phyloP scores from a whole-genome alignment of 1,140 invertebrate species.

The Bombus affinis region DNA sequence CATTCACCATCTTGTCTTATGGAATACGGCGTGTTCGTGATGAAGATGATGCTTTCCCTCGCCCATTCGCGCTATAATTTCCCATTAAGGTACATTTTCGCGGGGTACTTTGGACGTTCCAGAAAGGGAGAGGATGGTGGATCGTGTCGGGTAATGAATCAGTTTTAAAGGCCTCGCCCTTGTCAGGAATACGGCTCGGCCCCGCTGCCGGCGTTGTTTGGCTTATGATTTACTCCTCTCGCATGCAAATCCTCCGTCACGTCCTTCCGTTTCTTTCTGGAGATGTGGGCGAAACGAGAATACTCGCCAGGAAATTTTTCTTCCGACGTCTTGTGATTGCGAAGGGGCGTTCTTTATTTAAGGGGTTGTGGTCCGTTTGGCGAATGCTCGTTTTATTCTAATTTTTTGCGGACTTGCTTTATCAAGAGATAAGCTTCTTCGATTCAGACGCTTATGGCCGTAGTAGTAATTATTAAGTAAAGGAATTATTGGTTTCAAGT shows the following conservation, averaged over 20 bases:
- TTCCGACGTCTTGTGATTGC: not conserved
- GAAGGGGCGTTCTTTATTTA: not conserved
- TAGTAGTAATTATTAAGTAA: not conserved
- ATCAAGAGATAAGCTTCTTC: not conserved
- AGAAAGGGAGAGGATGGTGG: not conserved
- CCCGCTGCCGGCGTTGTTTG: conserved; percentile 66
- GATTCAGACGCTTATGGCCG: not conserved
- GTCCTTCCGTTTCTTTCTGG: conserved; percentile 1
- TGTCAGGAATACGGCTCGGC: conserved; percentile 65
- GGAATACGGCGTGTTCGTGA: not conserved
- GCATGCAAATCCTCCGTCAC: conserved; percentile 55
- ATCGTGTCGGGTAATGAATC: conserved; percentile 73
- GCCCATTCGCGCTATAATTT: conserved; percentile 69
- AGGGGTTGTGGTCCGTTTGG: not conserved
- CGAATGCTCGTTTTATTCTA: not conserved
- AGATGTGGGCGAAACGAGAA: conserved; percentile 23
- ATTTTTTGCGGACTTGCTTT: not conserved
- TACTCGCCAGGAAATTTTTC: not conserved
- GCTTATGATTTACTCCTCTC: conserved; percentile 67
- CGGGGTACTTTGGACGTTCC: conserved; percentile 17
- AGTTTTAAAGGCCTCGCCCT: conserved; percentile 74
- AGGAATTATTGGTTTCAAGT: too few species aligned
- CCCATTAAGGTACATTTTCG: conserved; percentile 68
- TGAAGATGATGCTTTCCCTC: not conserved
- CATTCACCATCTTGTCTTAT: not conserved